Conservation (phyloP, 2,797 vertebrate genomes). For the Schizopygopsis pylzovi region DNA sequence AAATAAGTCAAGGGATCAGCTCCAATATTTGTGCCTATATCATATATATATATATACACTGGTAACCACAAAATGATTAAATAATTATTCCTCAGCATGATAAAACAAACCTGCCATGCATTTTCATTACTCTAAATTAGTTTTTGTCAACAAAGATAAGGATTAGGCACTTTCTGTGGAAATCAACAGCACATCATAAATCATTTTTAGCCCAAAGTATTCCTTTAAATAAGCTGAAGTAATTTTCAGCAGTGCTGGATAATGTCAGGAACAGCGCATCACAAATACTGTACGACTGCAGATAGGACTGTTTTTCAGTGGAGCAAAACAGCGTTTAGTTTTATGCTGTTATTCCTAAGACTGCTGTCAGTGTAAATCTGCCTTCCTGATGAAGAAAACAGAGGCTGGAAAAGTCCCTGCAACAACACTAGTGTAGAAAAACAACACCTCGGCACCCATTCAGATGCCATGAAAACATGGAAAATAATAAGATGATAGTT, state of each 20-base stretch:
- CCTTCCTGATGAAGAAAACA: slow-evolving; percentile 30
- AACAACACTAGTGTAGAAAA: slow-evolving; percentile 3
- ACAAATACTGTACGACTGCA: too few species aligned
- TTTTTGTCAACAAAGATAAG: neutral
- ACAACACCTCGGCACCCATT: slow-evolving; percentile 23
- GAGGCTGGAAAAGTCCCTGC: slow-evolving; percentile 19
- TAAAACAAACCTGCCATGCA: neutral
- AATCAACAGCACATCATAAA: neutral
- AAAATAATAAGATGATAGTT: slow-evolving; percentile 1
- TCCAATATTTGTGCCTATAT: neutral
- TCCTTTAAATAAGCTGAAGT: too few species aligned
- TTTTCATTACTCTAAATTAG: neutral
- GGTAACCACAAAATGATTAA: neutral
- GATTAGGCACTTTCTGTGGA: neutral
- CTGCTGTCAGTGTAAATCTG: slow-evolving; percentile 22
- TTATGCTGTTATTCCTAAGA: slow-evolving; percentile 25
- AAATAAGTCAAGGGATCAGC: slow-evolving; percentile 2
- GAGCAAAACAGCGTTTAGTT: too few species aligned
- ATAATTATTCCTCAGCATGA: neutral
- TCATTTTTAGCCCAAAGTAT: too few species aligned
- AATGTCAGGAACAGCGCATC: too few species aligned
- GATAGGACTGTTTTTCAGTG: too few species aligned
- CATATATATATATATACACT: neutral
- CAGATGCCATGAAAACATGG: slow-evolving; percentile 30
- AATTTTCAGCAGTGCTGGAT: too few species aligned